These are phyloP conservation scores for Trachythela sp. DNA, from an alignment of 64 coral and sea anemone species.

Conservation along the genomic window DNA sequence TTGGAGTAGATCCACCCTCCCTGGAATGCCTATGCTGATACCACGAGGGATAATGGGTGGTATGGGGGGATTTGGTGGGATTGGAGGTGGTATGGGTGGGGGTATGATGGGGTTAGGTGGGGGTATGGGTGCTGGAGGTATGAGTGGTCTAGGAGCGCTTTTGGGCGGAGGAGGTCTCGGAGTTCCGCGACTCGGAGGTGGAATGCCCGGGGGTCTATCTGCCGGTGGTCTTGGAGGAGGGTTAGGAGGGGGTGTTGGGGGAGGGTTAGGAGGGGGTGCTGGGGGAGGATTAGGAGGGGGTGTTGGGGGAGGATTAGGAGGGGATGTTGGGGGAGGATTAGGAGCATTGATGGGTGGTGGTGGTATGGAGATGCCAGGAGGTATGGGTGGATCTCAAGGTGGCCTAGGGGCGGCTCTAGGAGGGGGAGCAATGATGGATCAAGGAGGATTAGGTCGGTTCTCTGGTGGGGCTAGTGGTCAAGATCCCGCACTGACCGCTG, in stretches of 20 bases:
- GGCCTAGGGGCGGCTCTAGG: background rate
- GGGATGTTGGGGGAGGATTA: background rate
- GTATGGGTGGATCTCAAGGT: background rate
- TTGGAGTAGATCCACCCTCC: background rate
- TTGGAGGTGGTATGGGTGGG: background rate
- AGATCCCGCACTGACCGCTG: background rate
- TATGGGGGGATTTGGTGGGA: background rate
- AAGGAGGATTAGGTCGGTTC: background rate
- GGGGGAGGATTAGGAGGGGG: background rate
- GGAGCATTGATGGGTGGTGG: background rate
- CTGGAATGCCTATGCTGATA: background rate
- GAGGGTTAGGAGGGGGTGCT: background rate
- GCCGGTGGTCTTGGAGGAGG: background rate
- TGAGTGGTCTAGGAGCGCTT: background rate
- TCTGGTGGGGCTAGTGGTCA: background rate
- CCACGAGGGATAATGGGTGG: conserved; percentile 11
- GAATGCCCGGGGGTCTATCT: background rate
- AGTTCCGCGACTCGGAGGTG: background rate
- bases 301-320: background rate
- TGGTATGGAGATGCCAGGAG: background rate
- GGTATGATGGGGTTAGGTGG: background rate
- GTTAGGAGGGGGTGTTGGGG: background rate
- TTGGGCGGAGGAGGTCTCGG: background rate
- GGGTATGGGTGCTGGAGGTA: background rate
- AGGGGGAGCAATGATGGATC: conserved; percentile 11